Percentiles rank a stretch among this genome's conserved stretches.
Evolutionary conservation across 2,113 vertebrate species (phyloP).

Genomic region (Seriola dumerili): DNA sequence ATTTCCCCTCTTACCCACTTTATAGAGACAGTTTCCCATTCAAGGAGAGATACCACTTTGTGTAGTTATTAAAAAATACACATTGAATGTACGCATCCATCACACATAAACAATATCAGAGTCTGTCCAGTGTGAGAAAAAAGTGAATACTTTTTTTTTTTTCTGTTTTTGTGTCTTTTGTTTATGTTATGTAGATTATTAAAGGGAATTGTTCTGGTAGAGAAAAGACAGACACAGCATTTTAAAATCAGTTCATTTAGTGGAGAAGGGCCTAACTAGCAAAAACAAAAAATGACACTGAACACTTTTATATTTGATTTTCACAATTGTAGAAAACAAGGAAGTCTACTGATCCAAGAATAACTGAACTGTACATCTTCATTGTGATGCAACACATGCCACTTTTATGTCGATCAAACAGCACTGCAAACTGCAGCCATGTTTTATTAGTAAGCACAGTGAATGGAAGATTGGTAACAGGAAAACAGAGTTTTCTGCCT

Average conservation of each 20-base stretch:
- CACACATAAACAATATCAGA: slow-evolving; percentile 14
- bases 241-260: background rate
- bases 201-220: background rate
- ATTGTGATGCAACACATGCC: background rate
- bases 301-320: background rate
- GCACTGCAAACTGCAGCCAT: background rate
- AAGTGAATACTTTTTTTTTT: background rate
- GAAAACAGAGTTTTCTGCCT: background rate
- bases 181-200: background rate
- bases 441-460: background rate
- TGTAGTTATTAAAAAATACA: background rate
- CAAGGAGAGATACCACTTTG: slow-evolving; percentile 5
- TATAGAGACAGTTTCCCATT: slow-evolving; percentile 24
- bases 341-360: background rate
- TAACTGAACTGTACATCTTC: background rate
- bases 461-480: background rate
- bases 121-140: slow-evolving; percentile 9
- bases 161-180: background rate
- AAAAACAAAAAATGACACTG: slow-evolving; percentile 1
- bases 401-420: background rate
- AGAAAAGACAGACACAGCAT: background rate
- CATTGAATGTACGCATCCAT: background rate
- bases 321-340: background rate
- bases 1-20: slow-evolving; percentile 43
- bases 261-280: background rate